Base-by-base conservation (phyloP, 2,113 vertebrate genomes). In the Sinocyclocheilus anshuiensis region DNA sequence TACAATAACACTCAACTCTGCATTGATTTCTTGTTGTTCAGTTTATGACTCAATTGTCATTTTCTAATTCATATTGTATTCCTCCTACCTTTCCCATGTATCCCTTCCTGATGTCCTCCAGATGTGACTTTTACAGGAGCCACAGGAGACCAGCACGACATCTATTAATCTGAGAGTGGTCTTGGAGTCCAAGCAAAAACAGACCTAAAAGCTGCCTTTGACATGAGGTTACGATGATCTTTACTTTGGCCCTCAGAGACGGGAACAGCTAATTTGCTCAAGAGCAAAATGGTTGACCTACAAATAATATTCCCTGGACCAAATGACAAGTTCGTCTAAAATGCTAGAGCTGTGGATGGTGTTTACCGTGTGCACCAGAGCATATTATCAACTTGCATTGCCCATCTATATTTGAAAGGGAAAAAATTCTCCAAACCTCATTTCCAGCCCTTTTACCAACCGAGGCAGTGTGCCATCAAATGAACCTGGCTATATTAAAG, bases 231-330 rank as follows among this genome's bases (percentile, higher is more conserved):
- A 75, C 20, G 1, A 16, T 36, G 71, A 82, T 75, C 55, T 79
- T 79, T 80, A 3, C 10, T 55, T 11, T 33, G 57, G 78, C 57
- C 7, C 61, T 67, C 24, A 11, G 29, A 55, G 61, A 50, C 0
- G 13, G 20, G n/a, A 50, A 67, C 29, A 55, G 36, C 26, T 53
- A 69, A 72, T 83, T 83, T 83, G 48, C 65, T 55, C 65, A 55
- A 36, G 20, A 55, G 65, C 45, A 81, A 85, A 82, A 85, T 74
- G 36, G n/a, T 72, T 36, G 57, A 77, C 67, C 78, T 82, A 57
- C 74, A 76, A 78, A 48, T 20, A 55, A 39, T 65, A 42, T 74
- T 84, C 39, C 20, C 39, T 36, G 24, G 2, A 57, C 7, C 67
- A 24, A 82, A 85, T 74, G 55, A 84, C 16, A 69, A 55, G 2